Percentiles rank a stretch among this genome's conserved stretches.
Evolutionary conservation across 2,113 vertebrate genomes (phyloP).

Genomic region (Psammodynastes pulverulentus): DNA sequence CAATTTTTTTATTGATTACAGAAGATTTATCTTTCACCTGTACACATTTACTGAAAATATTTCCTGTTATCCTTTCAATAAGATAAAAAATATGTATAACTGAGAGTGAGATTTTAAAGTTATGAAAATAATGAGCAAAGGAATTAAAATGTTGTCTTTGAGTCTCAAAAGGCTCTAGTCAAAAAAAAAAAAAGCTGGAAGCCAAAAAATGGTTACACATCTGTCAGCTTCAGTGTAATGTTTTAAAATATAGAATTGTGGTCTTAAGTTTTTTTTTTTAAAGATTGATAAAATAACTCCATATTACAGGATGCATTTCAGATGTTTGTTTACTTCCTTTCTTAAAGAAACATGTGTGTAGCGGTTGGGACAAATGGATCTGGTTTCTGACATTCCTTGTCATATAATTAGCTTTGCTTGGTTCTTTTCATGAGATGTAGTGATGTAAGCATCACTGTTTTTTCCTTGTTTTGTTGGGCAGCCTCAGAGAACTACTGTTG

Average conservation of each 20-base stretch:
- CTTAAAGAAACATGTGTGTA: constrained; percentile 43
- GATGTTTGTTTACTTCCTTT: constrained; percentile 44
- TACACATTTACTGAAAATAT: not conserved
- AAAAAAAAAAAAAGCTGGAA: not conserved
- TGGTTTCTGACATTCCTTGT: constrained; percentile 63
- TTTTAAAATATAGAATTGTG: not conserved
- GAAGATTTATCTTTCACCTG: constrained; percentile 9
- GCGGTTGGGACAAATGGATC: constrained; percentile 59
- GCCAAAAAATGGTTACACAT: not conserved
- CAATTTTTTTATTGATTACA: constrained; percentile 14
- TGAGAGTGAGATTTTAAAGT: not conserved
- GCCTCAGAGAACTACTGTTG: constrained; percentile 15
- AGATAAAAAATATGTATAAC: not conserved
- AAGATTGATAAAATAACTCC: constrained; percentile 25
- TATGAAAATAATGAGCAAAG: not conserved
- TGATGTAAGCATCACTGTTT: constrained; percentile 25
- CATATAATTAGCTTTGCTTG: constrained; percentile 58
- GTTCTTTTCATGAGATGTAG: constrained; percentile 34
- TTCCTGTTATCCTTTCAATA: not conserved
- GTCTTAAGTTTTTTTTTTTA: not conserved
- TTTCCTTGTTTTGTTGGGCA: constrained; percentile 37
- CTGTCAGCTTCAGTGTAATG: not conserved
- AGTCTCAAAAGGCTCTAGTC: not conserved
- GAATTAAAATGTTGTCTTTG: constrained; percentile 14
- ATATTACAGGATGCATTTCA: constrained; percentile 24